phyloP scores from a whole-genome alignment of 1,140 invertebrate genomes.

The Atopsyche davidsoni region DNA sequence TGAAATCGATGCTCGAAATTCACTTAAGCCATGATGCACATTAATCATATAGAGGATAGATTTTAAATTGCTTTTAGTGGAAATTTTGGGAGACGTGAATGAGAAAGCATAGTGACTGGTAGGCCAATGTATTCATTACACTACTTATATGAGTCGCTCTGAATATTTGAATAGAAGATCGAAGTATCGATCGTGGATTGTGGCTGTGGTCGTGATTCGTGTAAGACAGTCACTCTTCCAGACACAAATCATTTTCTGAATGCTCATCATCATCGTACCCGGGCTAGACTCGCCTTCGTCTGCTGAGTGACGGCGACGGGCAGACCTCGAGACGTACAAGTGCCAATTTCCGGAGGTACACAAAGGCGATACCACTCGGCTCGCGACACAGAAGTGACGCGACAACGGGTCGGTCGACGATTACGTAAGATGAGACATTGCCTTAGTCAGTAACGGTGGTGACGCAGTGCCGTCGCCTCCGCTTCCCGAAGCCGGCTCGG shows the following conservation, averaged over 20 bases:
- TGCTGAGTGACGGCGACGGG: too few relatives aligned
- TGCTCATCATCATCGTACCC: not conserved
- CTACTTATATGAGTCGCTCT: constrained; percentile 4
- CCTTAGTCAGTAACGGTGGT: constrained; percentile 14
- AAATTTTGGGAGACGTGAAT: constrained; percentile 27
- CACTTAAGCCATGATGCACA: constrained; percentile 31
- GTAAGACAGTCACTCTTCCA: not conserved
- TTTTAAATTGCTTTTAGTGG: constrained; percentile 16
- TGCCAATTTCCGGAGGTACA: constrained; percentile 30
- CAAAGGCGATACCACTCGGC: constrained; percentile 31
- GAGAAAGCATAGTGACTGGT: constrained; percentile 28
- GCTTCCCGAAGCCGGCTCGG: constrained; percentile 14
- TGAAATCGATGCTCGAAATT: constrained; percentile 25
- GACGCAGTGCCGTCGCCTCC: constrained; percentile 28
- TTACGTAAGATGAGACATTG: constrained; percentile 31
- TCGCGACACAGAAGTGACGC: not conserved
- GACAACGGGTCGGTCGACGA: constrained; percentile 12
- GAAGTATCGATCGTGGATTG: not conserved
- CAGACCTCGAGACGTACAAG: too few relatives aligned
- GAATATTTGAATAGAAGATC: not conserved
- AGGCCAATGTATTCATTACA: constrained; percentile 17
- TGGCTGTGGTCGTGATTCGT: constrained; percentile 8
- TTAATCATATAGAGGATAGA: constrained; percentile 20
- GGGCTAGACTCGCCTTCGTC: too few relatives aligned
- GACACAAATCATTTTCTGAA: not conserved